Evolutionary conservation across 92 coral and sea anemone species (phyloP).

Genomic region (Micromussa lordhowensis): DNA sequence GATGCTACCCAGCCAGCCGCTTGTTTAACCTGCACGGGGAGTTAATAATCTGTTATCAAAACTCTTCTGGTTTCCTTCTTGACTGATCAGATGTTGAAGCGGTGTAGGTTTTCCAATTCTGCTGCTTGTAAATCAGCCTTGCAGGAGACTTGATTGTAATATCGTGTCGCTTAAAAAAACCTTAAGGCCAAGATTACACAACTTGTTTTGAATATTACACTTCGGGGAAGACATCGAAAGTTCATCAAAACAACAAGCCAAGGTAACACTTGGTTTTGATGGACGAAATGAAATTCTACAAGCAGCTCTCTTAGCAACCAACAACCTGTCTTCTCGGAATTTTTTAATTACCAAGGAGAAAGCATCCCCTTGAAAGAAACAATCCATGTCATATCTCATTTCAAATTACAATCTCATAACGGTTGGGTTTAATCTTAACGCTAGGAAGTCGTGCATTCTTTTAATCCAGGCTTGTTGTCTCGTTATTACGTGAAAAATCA

Average conservation of each 20-base stretch:
- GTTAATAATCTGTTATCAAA: slow-evolving; percentile 17
- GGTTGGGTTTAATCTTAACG: slow-evolving; percentile 1
- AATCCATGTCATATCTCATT: not conserved
- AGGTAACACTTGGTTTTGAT: not conserved
- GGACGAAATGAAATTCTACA: not conserved
- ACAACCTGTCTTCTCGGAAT: slow-evolving; percentile 22
- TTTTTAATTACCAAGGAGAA: slow-evolving; percentile 27
- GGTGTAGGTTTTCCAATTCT: not conserved
- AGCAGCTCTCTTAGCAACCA: slow-evolving; percentile 6
- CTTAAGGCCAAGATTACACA: slow-evolving; percentile 19
- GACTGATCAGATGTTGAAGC: not conserved
- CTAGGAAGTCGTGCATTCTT: not conserved
- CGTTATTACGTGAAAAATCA: slow-evolving; percentile 13
- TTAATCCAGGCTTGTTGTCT: not conserved
- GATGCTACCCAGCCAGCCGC: not conserved
- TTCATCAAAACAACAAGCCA: not conserved
- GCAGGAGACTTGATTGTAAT: slow-evolving; percentile 34
- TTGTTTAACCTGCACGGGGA: slow-evolving; percentile 8
- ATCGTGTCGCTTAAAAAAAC: slow-evolving; percentile 30
- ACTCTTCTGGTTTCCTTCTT: not conserved
- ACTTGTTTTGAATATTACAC: slow-evolving; percentile 1
- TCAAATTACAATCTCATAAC: not conserved
- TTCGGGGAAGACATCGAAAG: not conserved
- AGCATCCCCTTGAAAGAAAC: no score
- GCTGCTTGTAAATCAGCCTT: slow-evolving; percentile 3